Percentiles rank a stretch among this genome's conserved stretches.
These are phyloP conservation scores for Lonchura striata DNA, from an alignment of 2,113 vertebrate genomes.

Conservation along the genomic window DNA sequence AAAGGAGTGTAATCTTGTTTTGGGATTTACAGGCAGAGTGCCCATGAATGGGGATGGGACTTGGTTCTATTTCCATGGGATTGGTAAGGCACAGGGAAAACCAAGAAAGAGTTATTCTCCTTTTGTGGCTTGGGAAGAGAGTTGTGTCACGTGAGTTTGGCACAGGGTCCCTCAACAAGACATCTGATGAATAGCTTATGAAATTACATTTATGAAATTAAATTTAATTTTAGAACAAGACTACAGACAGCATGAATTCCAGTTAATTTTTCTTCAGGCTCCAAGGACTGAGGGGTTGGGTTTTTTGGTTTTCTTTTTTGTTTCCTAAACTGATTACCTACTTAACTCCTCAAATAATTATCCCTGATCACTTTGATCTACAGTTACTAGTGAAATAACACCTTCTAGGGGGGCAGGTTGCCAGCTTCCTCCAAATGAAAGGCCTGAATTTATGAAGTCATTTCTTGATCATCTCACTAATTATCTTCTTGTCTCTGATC, in stretches of 20 bases:
- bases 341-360: constrained; percentile 63
- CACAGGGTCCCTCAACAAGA: not conserved
- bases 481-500: constrained; percentile 63
- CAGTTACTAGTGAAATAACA: constrained; percentile 52
- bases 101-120: not conserved
- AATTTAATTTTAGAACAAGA: constrained; percentile 51
- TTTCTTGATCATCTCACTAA: constrained; percentile 57
- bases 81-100: not conserved
- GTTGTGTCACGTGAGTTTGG: not conserved
- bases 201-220: constrained; percentile 52
- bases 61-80: not conserved
- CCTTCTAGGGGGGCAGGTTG: constrained; percentile 28
- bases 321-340: constrained; percentile 49
- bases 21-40: not conserved
- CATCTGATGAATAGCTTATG: constrained; percentile 28
- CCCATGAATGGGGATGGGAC: not conserved
- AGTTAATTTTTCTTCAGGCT: constrained; percentile 51
- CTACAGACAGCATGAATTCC: not conserved
- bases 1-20: not conserved
- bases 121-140: not conserved
- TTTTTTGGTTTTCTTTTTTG: not conserved
- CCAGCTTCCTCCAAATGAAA: constrained; percentile 60
- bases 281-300: not conserved
- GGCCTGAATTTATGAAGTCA: constrained; percentile 36
- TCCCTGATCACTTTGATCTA: constrained; percentile 45